Evolutionary conservation across 2,888 invertebrate species (phyloP), one percentile per base, ranked within the genome.

Genomic region (Altica lythri): DNA sequence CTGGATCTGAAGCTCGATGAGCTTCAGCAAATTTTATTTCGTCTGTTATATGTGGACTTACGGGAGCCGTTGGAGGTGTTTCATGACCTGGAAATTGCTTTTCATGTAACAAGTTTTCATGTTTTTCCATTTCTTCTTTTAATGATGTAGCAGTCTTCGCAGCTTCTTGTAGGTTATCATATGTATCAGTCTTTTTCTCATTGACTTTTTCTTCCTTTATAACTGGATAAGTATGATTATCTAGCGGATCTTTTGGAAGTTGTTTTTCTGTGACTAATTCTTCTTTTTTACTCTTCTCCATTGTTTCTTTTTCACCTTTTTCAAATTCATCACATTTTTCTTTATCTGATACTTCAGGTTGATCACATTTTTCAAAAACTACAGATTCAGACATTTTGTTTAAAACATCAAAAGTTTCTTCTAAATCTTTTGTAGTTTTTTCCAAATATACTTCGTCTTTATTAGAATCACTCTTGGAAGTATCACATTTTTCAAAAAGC

Each of bases 51-150:
- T 70, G 68, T 4, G 86, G 86, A 72, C 86, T 86, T 0, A 85
- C 85, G 16, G 86, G 86, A 5, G 83, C 86, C 16, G 86, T 86
- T 30, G 86, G 86, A 54, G 86, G 86, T 18, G 86, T 86, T 53
- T 83, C 78, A 18, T 78, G 78, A 60, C 81, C 77, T 13, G 69
- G 69, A 61, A 72, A 70, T 65, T 73, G 69, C 67, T 71, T 71
- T 50, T 73, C 71, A 45, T 70, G 67, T 43, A 65, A 64, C 18
- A 71, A 46, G 14, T 66, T 68, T 45, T 71, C 70, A 52, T 71
- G 66, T 35, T 67, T 62, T 60, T 72, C 71, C 52, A 68, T 69
- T 32, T 72, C 70, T 43, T 74, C 74, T 10, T 48, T 17, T 12
- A 16, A 9, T 12, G 38, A 27, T 1, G n/a, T 3, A 50, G 25